Evolutionary conservation across 2,888 invertebrate genomes (phyloP), one percentile per base, ranked within the genome.

Genomic region (Apocheima hispidaria): DNA sequence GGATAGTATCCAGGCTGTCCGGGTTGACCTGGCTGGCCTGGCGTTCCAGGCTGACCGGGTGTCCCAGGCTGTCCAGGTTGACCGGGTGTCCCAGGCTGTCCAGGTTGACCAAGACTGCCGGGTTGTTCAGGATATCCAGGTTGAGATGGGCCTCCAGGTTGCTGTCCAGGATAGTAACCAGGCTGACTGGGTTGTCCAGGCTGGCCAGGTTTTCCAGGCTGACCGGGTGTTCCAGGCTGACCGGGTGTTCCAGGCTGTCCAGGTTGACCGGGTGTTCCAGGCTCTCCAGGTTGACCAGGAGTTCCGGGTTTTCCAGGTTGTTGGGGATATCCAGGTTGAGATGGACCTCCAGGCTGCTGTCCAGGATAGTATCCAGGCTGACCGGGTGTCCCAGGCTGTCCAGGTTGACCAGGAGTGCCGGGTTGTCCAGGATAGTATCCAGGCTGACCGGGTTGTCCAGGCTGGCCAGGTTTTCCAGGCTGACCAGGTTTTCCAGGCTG

Each of bases 181-280:
- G 75, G 69, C 5, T 63, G 20, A 0, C 73, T 69, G 28, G 76
- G 73, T 7, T 70, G 61, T 33, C 75, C 78, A 35, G 88, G 89
- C 40, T 63, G 70, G 33, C 77, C 79, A 5, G 78, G 77, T 12
- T 67, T 46, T 4, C 69, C 69, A 20, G 61, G 9, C 54, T 44
- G 10, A 60, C 68, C 23, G 72, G 66, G 69, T 0, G 35, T 14
- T 18, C 58, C 46, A 7, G 57, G 16, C 0, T 78, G 61, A 23
- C 74, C 73, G 44, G 68, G 77, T 0, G 80, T 73, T 18, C 77
- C 82, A 18, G 56, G 56, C 4, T 38, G 6, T 10, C 51, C 58
- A 21, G 58, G 58, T n/a, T 51, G 51, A 2, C 51, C 44, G 12
- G 83, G 83, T 73, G 84, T 78, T 28, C 87, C 73, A 23, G 71